Evolutionary conservation across 2,797 vertebrate species (phyloP), one percentile per base, ranked within the genome.

Genomic region (Scleropages formosus): DNA sequence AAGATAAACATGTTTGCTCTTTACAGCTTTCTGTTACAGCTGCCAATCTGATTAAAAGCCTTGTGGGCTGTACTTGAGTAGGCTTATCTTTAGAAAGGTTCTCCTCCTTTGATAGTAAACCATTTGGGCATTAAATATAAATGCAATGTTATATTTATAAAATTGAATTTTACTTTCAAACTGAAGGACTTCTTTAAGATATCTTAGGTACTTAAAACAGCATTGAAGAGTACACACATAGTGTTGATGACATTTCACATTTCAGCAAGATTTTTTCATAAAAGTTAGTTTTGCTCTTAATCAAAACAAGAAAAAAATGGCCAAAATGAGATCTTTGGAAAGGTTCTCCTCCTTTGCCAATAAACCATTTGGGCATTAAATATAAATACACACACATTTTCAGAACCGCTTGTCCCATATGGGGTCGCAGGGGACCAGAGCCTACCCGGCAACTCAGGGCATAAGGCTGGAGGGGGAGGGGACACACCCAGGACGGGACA

Each of bases 31-130:
- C 91, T 92, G 91, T 92, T 91, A 87, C 89, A 91, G 88, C 88
- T 91, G 93, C 92, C 93, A 92, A 81, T 88, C 85, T 88, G 84
- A 92, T 93, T 93, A 91, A 86, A 81, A 81, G 82, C 74, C 82
- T 87, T 83, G 86, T 90, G 89, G 87, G 85, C 86, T 87, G 80
- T 74, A 84, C 84, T 84, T 90, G 82, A 89, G 90, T 84, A 87
- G 88, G 90, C 90, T 93, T 93, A 92, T 92, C 91, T 90, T 84
- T 80, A 79, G 79, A 86, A 80, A 86, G 81, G 85, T 87, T 84
- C 82, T 82, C 82, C 56, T 82, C 83, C 85, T 88, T 89, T 85
- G 84, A 91, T 89, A 91, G 92, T 89, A 88, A 86, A 83, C 89
- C 82, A 89, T 90, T 89, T 91, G 90, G 86, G 83, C 79, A 77